Percentiles rank a stretch among this genome's conserved stretches.
Conservation (phyloP, 2,113 vertebrate genomes). For the Eonycteris spelaea region DNA sequence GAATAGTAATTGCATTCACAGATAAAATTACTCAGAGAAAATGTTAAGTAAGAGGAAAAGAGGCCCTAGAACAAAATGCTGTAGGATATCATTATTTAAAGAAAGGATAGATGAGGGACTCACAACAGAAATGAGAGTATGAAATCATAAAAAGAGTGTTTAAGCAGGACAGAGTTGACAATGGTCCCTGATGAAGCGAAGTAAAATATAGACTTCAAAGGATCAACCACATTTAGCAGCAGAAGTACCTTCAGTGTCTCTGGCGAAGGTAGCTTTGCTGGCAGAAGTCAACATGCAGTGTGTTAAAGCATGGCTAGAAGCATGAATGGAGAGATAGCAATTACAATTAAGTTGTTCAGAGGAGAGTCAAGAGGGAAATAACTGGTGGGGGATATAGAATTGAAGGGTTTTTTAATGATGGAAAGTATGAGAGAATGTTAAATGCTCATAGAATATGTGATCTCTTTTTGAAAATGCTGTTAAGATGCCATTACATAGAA, state of each 20-base stretch:
- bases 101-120: background rate
- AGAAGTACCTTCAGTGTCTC: background rate
- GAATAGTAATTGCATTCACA: background rate
- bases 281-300: background rate
- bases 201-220: background rate
- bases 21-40: background rate
- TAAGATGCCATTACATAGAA: background rate
- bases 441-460: background rate
- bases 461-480: background rate
- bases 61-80: background rate
- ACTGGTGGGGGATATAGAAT: background rate
- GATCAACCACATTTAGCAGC: background rate
- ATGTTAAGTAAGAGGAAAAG: background rate
- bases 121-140: background rate
- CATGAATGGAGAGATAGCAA: background rate
- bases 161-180: background rate
- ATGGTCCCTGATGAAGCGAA: background rate
- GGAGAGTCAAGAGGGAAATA: background rate
- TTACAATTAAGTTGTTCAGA: background rate
- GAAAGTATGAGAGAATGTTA: background rate
- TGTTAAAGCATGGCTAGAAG: background rate
- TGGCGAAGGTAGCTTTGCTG: background rate
- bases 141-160: background rate
- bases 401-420: background rate
- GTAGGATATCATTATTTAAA: background rate